These are phyloP conservation scores for Caenorhabditis sp. DNA, from an alignment of 2,888 invertebrate species.

Conservation along the genomic window DNA sequence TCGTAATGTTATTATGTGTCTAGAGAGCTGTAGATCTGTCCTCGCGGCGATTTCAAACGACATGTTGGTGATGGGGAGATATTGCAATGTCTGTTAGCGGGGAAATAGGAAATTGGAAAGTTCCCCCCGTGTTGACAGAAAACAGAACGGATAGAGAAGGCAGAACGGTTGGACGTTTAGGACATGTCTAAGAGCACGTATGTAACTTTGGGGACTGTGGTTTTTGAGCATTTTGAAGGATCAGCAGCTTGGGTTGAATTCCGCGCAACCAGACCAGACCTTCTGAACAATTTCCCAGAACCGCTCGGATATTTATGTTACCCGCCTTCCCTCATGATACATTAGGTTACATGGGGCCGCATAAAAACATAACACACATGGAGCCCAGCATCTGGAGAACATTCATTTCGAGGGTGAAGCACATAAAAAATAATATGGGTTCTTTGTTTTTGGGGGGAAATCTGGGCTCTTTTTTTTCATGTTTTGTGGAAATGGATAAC, in stretches of 20 bases:
- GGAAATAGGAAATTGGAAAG: background rate
- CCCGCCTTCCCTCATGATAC: background rate
- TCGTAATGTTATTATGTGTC: constrained; percentile 30
- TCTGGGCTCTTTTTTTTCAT: background rate
- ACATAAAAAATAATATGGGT: constrained; percentile 16
- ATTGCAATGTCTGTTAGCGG: too few relatives aligned
- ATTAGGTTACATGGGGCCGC: background rate
- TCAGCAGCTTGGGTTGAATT: background rate
- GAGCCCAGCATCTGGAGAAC: constrained; percentile 23
- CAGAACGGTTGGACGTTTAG: background rate
- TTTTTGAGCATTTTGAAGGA: constrained; percentile 8
- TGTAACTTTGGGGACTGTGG: background rate
- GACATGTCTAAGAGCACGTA: background rate
- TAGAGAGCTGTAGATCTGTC: background rate
- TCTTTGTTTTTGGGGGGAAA: background rate
- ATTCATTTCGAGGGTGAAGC: constrained; percentile 14
- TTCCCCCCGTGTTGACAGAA: constrained; percentile 25
- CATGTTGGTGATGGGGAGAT: constrained; percentile 19
- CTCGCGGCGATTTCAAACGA: constrained; percentile 12
- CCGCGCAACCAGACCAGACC: background rate
- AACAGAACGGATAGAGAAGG: constrained; percentile 28
- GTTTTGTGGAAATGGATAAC: background rate
- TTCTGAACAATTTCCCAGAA: background rate
- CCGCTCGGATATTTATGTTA: background rate
- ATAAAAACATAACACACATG: constrained; percentile 1